Conservation (phyloP, 2,113 vertebrate species). For the Gymnocephalus cernua region DNA sequence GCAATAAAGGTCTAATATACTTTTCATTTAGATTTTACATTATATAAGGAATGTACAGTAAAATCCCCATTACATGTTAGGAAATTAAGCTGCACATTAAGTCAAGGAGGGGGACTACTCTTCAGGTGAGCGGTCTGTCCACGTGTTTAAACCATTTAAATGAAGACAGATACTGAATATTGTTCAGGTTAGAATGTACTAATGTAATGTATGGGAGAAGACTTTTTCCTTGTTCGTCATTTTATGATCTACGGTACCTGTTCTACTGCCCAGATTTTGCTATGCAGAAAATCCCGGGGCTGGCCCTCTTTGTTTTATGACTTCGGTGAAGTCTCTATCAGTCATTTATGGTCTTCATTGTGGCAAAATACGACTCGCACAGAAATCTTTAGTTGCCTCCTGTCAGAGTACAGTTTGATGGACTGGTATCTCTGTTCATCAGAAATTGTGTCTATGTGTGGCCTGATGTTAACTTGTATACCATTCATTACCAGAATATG, state of each 20-base stretch:
- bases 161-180: constrained; percentile 6
- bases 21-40: not conserved
- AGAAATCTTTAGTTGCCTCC: not conserved
- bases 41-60: not conserved
- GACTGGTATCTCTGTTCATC: not conserved
- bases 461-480: constrained; percentile 5
- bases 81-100: constrained; percentile 20
- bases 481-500: too few species aligned
- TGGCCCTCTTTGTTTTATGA: constrained; percentile 71
- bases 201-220: constrained; percentile 19
- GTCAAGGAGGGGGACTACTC: not conserved
- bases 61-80: not conserved
- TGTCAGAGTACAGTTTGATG: not conserved
- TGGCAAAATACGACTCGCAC: constrained; percentile 1
- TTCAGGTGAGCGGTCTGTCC: constrained; percentile 3
- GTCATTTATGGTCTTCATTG: constrained; percentile 6
- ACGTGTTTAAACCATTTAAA: constrained; percentile 52
- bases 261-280: constrained; percentile 63
- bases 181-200: constrained; percentile 34
- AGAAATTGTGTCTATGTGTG: constrained; percentile 19
- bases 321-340: constrained; percentile 81
- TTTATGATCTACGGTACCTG: constrained; percentile 22
- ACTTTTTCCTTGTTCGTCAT: not conserved
- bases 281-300: constrained; percentile 61
- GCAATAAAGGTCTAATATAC: not conserved